Percentiles rank a stretch among this genome's conserved stretches.
These are phyloP conservation scores for Agriotes lineatus DNA, from an alignment of 2,888 invertebrate genomes.

Conservation along the genomic window DNA sequence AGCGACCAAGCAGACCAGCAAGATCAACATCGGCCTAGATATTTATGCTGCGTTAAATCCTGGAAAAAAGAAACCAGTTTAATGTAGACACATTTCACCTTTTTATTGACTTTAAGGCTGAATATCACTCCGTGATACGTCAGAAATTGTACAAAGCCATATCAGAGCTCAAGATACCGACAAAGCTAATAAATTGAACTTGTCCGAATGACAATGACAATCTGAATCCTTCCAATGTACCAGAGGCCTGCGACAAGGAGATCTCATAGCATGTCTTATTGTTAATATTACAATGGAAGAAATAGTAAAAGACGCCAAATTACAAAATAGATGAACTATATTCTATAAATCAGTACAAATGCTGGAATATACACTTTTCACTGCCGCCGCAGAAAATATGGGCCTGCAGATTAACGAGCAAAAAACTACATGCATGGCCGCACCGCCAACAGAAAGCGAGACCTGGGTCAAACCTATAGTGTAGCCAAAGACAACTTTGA, in stretches of 20 bases:
- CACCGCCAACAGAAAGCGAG: too few species aligned
- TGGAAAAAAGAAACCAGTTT: not conserved
- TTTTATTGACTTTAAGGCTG: constrained; percentile 1
- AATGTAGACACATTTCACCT: not conserved
- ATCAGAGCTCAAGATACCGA: not conserved
- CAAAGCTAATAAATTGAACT: not conserved
- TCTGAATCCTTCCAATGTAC: not conserved
- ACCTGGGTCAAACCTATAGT: too few species aligned
- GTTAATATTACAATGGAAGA: not conserved
- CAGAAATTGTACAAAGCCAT: not conserved
- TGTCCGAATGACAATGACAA: not conserved
- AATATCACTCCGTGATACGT: too few species aligned
- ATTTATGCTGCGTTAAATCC: not conserved
- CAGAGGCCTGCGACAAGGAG: not conserved
- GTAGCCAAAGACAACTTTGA: too few species aligned
- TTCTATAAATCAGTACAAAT: not conserved
- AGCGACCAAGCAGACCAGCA: not conserved
- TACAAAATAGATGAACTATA: not conserved
- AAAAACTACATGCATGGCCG: too few species aligned
- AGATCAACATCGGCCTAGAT: not conserved
- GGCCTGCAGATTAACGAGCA: too few species aligned
- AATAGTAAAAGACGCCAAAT: not conserved
- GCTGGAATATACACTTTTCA: not conserved
- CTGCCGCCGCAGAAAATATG: too few species aligned
- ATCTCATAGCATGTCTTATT: not conserved